Base-by-base conservation (phyloP, 1,140 invertebrate species). In the Pseudoatta argentina region DNA sequence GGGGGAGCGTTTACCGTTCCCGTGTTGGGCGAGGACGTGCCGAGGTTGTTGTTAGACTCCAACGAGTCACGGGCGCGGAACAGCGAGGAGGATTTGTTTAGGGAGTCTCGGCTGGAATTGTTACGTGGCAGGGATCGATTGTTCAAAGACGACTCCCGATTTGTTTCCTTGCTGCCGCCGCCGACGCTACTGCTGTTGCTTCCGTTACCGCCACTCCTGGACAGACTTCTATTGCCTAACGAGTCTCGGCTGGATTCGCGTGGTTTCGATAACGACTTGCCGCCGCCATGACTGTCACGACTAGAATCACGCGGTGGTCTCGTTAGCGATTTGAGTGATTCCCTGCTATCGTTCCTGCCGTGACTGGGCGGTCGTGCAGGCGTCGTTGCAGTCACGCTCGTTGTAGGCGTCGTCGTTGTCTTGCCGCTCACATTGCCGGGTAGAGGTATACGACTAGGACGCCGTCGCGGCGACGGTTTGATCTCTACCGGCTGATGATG, bases 361-460 rank as follows among this genome's bases (percentile, higher is more conserved):
- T 96, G 95, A 77, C 93, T 94, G 14, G 93, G 93, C 89, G 90
- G 92, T 73, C 93, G 94, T 2, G 96, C 95, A 18, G 95, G 95
- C 5, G 94, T 90, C 53, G 95, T 92, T 55, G 95, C 51, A 14
- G 67, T 90, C 91, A 92, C 93, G 24, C 87, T 91, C 73, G 92
- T 94, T 6, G 96, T 96, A n/a, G 96, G 96, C 91, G 97, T 97
- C n/a, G 95, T 95, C 21, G 94, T 89, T 66, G 94, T 92, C 66
- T 83, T 83, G 79, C 79, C 55, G 24, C 94, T 95, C 73, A 95
- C 96, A 87, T 95, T 95, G 27, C 96, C 96, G 61, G 95, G 96
- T 81, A 97, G 94, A 30, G 97, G 97, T 79, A 97, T 97, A 92
- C 97, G 97, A 94, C 97, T 97, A 63, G 97, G 97, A 86, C 96